Evolutionary conservation across 2,888 invertebrate genomes (phyloP).

Genomic region (Lucinisca nassula): DNA sequence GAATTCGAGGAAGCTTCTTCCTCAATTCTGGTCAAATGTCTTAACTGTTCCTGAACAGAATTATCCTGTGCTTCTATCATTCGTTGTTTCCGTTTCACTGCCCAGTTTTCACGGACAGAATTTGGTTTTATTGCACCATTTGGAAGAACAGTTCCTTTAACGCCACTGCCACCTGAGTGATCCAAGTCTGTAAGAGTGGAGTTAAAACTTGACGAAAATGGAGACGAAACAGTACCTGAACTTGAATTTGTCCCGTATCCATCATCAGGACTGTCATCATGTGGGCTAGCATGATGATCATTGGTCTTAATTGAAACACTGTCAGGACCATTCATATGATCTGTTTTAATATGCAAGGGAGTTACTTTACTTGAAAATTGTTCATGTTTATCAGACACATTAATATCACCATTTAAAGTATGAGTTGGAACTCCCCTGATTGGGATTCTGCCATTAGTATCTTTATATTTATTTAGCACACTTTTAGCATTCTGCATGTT

Average conservation of each 20-base stretch:
- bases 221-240: slow-evolving; percentile 80
- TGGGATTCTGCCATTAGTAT: not conserved
- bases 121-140: slow-evolving; percentile 74
- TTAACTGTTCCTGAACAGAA: slow-evolving; percentile 78
- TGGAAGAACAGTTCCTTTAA: slow-evolving; percentile 62
- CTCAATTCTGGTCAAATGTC: slow-evolving; percentile 81
- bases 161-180: slow-evolving; percentile 64
- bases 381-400: not conserved
- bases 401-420: not conserved
- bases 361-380: slow-evolving; percentile 38
- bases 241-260: slow-evolving; percentile 82
- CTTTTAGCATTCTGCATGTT: slow-evolving; percentile 38
- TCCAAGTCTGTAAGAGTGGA: slow-evolving; percentile 73
- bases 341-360: slow-evolving; percentile 62
- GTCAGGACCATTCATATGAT: slow-evolving; percentile 34
- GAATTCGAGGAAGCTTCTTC: slow-evolving; percentile 75
- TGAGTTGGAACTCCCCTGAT: not conserved
- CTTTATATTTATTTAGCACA: slow-evolving; percentile 5
- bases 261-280: slow-evolving; percentile 73
- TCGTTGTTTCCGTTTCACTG: slow-evolving; percentile 73
- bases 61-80: slow-evolving; percentile 75
- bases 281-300: slow-evolving; percentile 52
- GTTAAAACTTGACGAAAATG: slow-evolving; percentile 78
- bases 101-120: slow-evolving; percentile 68
- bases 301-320: slow-evolving; percentile 30